Evolutionary conservation across 2,113 vertebrate genomes (phyloP).

Genomic region (Melanostigma gelatinosum): DNA sequence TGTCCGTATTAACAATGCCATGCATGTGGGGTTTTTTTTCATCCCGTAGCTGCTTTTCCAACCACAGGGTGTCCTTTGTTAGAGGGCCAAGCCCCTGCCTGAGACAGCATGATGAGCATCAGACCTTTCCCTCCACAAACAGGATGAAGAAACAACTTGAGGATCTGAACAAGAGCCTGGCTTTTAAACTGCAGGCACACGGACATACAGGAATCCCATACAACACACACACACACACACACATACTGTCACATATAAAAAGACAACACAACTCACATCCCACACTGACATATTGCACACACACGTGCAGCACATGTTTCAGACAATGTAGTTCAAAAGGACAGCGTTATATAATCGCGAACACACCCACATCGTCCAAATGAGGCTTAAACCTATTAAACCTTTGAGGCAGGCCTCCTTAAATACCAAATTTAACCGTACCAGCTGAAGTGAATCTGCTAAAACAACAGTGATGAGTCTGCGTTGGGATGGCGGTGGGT

Average conservation of each 20-base stretch:
- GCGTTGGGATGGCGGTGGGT: constrained; percentile 55
- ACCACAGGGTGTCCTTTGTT: constrained; percentile 76
- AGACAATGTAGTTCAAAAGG: constrained; percentile 45
- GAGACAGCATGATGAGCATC: constrained; percentile 55
- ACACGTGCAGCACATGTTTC: constrained; percentile 36
- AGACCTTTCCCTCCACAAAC: constrained; percentile 61
- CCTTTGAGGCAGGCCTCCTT: constrained; percentile 38
- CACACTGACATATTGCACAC: constrained; percentile 31
- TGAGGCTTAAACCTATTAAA: constrained; percentile 44
- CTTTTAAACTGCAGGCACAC: constrained; percentile 13
- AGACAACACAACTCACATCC: constrained; percentile 17
- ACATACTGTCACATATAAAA: background rate
- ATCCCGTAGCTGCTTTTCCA: constrained; percentile 67
- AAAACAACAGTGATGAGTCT: constrained; percentile 51
- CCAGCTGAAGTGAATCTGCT: constrained; percentile 34
- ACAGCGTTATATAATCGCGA: constrained; percentile 56
- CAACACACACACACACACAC: background rate
- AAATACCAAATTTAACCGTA: constrained; percentile 38
- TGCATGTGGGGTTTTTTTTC: constrained; percentile 45
- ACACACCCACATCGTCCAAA: constrained; percentile 36
- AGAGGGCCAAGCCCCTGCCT: constrained; percentile 64
- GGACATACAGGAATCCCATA: background rate
- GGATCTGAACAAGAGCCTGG: constrained; percentile 22
- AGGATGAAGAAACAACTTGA: constrained; percentile 50
- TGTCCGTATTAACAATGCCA: constrained; percentile 69